Base-by-base conservation (phyloP, 2,888 invertebrate species). In the Lithophane leautieri region DNA sequence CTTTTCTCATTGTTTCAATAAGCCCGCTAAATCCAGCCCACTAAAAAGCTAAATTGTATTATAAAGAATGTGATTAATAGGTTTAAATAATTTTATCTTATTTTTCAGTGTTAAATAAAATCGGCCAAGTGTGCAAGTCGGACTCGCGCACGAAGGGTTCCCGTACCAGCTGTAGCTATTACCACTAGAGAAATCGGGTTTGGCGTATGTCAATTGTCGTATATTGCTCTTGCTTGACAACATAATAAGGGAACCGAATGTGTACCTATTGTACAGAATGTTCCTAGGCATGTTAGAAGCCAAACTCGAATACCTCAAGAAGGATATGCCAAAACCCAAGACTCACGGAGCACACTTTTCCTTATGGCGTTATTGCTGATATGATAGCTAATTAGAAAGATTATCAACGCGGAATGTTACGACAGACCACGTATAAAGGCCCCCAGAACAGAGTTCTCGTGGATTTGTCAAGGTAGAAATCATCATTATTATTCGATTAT, bases 1-100 rank as follows among this genome's bases (percentile, higher is more conserved):
- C 84, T 81, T 81, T 73, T 73, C 68, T 76, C 75, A 81, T 70
- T 63, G 65, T 73, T 74, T 75, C 44, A 72, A 73, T 70, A 76
- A 79, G 76, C 61, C 74, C 76, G 76, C n/a, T n/a, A n/a, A n/a
- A n/a, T n/a, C n/a, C n/a, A n/a, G n/a, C n/a, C n/a, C n/a, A n/a
- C n/a, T n/a, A n/a, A n/a, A 85, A 76, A 82, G 28, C 74, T 79
- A 75, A 83, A 81, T 73, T 72, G 65, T 81, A 78, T 77, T 82
- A 60, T 76, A 70, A 79, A 79, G 61, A 78, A 68, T 65, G 76
- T 79, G 68, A 77, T 75, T 61, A 56, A 63, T 81, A 73, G 54
- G 60, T 72, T 67, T 81, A 70, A 69, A 79, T 74, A 34, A 47
- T 72, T 61, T 65, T 47, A 73, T 50, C 14, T 69, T 50, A 71